phyloP scores from a whole-genome alignment of 2,797 vertebrate species.

The Sebastes vulpes region DNA sequence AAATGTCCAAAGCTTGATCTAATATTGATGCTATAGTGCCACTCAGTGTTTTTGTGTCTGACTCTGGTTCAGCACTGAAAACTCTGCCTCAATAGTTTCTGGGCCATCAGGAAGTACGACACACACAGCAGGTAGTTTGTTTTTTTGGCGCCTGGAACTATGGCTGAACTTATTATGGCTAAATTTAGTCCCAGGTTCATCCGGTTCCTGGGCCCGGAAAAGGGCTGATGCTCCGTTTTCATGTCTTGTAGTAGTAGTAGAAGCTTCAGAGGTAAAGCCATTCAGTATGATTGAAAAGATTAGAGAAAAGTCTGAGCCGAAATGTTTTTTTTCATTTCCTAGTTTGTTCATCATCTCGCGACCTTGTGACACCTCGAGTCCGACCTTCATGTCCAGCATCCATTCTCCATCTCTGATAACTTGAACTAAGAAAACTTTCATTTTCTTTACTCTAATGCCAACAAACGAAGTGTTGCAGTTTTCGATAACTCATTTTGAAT shows the following conservation, averaged over 20 bases:
- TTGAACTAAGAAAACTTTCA: neutral
- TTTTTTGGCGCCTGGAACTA: neutral
- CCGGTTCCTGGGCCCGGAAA: neutral
- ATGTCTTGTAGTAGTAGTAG: neutral
- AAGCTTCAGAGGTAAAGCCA: neutral
- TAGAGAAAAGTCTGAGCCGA: too few relatives aligned
- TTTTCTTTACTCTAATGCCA: neutral
- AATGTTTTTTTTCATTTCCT: neutral
- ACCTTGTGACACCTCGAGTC: neutral
- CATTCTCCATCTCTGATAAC: neutral
- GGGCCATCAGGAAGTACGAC: neutral
- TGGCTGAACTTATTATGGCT: neutral
- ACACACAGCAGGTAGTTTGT: neutral
- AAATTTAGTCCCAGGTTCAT: neutral
- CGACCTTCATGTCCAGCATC: neutral
- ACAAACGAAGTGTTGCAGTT: neutral
- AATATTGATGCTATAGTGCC: neutral
- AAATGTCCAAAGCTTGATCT: neutral
- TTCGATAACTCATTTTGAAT: slow-evolving; percentile 6
- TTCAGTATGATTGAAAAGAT: neutral
- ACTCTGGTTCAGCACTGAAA: neutral
- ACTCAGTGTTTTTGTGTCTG: neutral
- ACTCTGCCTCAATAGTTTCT: neutral
- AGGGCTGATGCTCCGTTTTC: neutral
- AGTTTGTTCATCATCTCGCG: neutral